phyloP scores from a whole-genome alignment of 2,113 vertebrate genomes.

The Damaliscus lunatus region DNA sequence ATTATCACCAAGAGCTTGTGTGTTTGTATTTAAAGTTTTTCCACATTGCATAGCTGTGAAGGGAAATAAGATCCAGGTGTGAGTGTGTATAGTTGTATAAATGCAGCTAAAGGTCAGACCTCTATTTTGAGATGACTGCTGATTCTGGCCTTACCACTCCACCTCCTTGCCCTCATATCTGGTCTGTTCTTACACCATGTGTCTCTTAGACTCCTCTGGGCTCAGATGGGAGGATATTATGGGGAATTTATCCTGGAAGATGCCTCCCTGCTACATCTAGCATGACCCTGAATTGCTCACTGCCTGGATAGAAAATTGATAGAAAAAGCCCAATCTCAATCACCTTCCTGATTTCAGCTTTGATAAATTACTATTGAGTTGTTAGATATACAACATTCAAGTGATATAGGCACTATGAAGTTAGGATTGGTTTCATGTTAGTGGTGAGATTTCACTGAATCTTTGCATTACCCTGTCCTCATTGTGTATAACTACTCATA shows the following conservation, averaged over 20 bases:
- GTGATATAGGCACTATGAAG: neutral
- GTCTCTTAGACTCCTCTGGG: neutral
- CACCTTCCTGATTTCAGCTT: neutral
- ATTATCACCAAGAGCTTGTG: neutral
- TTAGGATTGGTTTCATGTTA: neutral
- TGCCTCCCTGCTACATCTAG: neutral
- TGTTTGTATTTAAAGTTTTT: neutral
- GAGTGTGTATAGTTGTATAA: too few relatives aligned
- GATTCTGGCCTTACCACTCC: too few relatives aligned
- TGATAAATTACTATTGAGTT: neutral
- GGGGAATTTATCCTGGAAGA: neutral
- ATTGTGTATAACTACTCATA: neutral
- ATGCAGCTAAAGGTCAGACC: neutral
- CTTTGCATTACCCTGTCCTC: neutral
- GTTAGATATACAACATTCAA: neutral
- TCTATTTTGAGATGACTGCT: neutral
- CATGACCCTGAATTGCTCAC: neutral
- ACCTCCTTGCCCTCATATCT: neutral
- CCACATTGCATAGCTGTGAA: neutral
- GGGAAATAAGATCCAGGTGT: neutral
- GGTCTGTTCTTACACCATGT: neutral
- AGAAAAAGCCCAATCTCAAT: neutral
- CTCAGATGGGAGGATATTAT: neutral
- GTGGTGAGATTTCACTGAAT: neutral
- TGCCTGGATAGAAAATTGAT: neutral